These are phyloP conservation scores for Diarsia brunnea DNA, from an alignment of 2,888 invertebrate genomes.

Conservation along the genomic window DNA sequence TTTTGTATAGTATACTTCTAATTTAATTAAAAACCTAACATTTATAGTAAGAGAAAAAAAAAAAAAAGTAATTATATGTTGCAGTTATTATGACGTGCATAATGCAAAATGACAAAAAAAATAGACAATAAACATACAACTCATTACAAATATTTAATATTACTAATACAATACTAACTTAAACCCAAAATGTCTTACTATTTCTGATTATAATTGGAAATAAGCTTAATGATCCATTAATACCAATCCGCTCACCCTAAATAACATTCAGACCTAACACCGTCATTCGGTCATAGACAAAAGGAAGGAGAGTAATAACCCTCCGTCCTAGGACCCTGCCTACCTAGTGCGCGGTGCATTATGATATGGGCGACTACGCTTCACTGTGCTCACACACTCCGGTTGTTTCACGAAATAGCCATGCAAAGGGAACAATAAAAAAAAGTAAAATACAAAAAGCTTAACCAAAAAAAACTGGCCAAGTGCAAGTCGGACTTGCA, in stretches of 20 bases:
- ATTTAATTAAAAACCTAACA: not conserved
- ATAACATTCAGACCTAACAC: constrained; percentile 37
- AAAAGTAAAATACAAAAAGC: too few relatives aligned
- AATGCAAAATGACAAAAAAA: not conserved
- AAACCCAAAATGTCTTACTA: not conserved
- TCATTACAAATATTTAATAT: too few relatives aligned
- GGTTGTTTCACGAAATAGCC: not conserved
- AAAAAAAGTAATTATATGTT: too few relatives aligned
- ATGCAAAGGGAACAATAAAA: too few relatives aligned
- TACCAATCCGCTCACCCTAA: constrained; percentile 33
- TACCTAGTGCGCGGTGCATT: constrained; percentile 14
- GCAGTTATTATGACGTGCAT: too few relatives aligned
- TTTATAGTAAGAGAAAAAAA: not conserved
- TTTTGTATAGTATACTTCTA: too few relatives aligned
- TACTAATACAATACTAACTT: not conserved
- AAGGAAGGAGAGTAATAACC: constrained; percentile 37
- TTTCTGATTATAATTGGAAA: constrained; percentile 26
- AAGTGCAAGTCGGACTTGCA: too few relatives aligned
- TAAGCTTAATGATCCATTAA: constrained; percentile 30
- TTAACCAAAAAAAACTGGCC: too few relatives aligned
- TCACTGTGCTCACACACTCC: not conserved
- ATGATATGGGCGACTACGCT: not conserved
- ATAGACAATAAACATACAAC: too few relatives aligned
- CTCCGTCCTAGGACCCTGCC: constrained; percentile 11
- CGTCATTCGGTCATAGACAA: constrained; percentile 33